These are phyloP conservation scores for Drosophila seclusa DNA, from an alignment of 2,888 invertebrate species.

Conservation along the genomic window DNA sequence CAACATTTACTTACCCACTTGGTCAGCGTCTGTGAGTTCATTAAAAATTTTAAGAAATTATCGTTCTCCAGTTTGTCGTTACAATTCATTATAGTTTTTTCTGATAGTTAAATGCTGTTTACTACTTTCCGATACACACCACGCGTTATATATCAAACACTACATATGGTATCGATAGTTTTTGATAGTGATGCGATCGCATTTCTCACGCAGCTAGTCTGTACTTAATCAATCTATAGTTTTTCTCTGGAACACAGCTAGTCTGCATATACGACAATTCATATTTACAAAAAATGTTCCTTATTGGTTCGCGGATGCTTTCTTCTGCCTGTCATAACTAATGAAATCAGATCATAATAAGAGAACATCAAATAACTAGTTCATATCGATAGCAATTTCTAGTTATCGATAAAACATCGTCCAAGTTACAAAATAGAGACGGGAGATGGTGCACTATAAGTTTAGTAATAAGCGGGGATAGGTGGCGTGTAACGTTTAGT, in stretches of 20 bases:
- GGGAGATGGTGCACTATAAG: background rate
- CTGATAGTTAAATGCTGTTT: no score
- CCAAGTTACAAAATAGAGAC: constrained; percentile 12
- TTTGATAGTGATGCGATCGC: background rate
- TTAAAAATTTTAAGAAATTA: constrained; percentile 36
- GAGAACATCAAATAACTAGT: background rate
- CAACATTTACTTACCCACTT: constrained; percentile 46
- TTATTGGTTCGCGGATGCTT: background rate
- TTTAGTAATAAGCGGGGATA: background rate
- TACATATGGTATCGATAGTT: background rate
- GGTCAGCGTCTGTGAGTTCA: constrained; percentile 13
- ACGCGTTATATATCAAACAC: background rate
- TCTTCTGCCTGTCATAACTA: background rate
- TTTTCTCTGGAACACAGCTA: background rate
- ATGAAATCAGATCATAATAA: background rate
- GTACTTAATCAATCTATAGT: background rate
- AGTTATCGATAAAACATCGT: background rate
- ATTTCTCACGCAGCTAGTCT: background rate
- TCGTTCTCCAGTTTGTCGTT: background rate
- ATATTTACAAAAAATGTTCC: background rate
- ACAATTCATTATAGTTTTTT: background rate
- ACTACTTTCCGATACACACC: no score
- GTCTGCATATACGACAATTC: background rate
- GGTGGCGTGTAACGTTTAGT: constrained; percentile 27
- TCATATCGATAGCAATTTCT: background rate